Base-by-base conservation (phyloP, 2,113 vertebrate species). In the Chloroceryle aenea region DNA sequence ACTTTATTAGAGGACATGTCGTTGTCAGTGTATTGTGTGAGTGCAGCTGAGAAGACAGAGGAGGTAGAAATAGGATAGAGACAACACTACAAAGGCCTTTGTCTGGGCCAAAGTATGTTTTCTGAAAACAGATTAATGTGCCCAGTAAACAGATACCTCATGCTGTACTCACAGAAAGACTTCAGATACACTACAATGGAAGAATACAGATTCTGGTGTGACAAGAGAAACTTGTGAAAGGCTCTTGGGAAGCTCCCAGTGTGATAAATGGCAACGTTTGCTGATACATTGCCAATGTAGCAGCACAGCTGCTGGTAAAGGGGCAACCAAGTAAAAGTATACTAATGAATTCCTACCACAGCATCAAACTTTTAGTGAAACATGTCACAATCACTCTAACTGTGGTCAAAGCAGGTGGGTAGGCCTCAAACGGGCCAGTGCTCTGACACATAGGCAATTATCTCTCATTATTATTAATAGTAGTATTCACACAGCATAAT, bases 21-120 rank as follows among this genome's bases (percentile, higher is more conserved):
- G 20, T 7, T 84, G 2, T 43, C 43, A 50, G 4, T 14, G 12
- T 34, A 12, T 21, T 30, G 5, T 63, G 13, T 0, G 0, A 84
- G 6, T 7, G 11, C 48, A 71, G 19, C 13, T 59, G 43, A 36
- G 40, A 45, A 53, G 50, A 45, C 19, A 80, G 10, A 61, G 21
- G 14, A 75, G 8, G 8, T 40, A 12, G 14, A 56, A 73, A 52
- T 2, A 47, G 8, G 7, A 7, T 2, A 50, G 7, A 7, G 10
- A 15, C 7, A 81, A 21, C n/a, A 62, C 30, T 7, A 2, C 27
- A 59, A 40, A 40, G n/a, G n/a, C n/a, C n/a, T n/a, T n/a, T n/a
- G n/a, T n/a, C n/a, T n/a, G n/a, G n/a, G n/a, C n/a, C n/a, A n/a
- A n/a, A n/a, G n/a, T n/a, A n/a, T n/a, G n/a, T n/a, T n/a, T n/a